These are phyloP conservation scores for Scophthalmus maximus DNA, from an alignment of 2,113 vertebrate species.

Conservation along the genomic window DNA sequence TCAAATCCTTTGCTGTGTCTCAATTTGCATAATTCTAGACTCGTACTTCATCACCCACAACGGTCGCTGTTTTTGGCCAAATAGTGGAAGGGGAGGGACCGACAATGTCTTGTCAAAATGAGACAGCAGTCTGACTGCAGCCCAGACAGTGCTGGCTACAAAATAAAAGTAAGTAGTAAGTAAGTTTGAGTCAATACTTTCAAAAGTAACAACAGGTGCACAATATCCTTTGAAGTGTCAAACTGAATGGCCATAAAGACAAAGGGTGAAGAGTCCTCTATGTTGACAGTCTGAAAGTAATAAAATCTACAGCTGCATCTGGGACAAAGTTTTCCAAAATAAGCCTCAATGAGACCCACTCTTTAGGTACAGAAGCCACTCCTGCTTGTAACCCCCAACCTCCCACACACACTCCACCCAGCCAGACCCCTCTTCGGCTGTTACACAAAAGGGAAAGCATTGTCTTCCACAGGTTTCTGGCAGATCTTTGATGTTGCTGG, in stretches of 20 bases:
- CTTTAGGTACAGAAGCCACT: slow-evolving; percentile 41
- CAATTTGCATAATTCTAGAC: no score
- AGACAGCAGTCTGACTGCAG: not conserved
- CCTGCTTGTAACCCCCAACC: slow-evolving; percentile 22
- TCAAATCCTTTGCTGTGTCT: no score
- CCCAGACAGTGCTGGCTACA: not conserved
- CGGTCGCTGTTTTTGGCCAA: no score
- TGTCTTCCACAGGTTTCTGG: slow-evolving; percentile 61
- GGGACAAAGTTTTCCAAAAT: slow-evolving; percentile 44
- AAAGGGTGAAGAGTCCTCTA: not conserved
- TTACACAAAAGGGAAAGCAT: slow-evolving; percentile 66
- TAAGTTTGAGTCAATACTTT: not conserved
- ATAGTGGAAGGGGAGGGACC: no score
- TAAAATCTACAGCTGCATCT: slow-evolving; percentile 4
- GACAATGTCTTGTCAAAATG: no score
- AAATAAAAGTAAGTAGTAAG: not conserved
- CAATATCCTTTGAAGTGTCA: not conserved
- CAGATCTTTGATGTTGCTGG: slow-evolving; percentile 64
- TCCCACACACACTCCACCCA: not conserved
- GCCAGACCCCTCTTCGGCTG: slow-evolving; percentile 1
- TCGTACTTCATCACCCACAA: no score
- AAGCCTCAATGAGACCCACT: slow-evolving; percentile 51
- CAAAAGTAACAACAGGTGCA: not conserved
- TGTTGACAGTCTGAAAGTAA: not conserved
- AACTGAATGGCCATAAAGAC: not conserved